phyloP scores from a whole-genome alignment of 2,888 invertebrate species.

The Prosopocoilus inquinatus region DNA sequence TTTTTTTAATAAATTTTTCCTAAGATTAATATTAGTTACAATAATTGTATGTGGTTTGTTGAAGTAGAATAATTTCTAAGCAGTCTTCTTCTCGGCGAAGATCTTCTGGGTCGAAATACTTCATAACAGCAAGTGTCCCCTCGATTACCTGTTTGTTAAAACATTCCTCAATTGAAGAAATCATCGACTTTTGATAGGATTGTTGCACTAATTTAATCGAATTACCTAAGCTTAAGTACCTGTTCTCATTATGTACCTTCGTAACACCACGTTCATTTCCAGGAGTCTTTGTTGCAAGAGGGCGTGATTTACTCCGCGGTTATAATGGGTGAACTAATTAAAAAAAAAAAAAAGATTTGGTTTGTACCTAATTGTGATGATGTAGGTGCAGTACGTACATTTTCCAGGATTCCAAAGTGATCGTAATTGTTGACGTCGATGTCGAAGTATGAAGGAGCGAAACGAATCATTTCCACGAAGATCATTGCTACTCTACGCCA shows the following conservation, averaged over 20 bases:
- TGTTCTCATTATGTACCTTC: slow-evolving; percentile 28
- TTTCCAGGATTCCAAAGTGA: slow-evolving; percentile 17
- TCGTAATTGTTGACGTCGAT: slow-evolving; percentile 17
- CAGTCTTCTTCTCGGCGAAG: background rate
- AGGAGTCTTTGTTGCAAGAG: slow-evolving; percentile 24
- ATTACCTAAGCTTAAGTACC: slow-evolving; percentile 24
- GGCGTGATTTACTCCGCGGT: slow-evolving; percentile 17
- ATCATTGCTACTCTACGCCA: slow-evolving; percentile 46
- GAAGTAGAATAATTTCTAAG: too few relatives aligned
- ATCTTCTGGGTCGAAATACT: slow-evolving; percentile 14
- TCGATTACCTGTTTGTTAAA: slow-evolving; percentile 22
- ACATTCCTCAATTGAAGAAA: background rate
- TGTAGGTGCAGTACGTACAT: slow-evolving; percentile 24
- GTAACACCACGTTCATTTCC: slow-evolving; percentile 25
- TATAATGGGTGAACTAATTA: slow-evolving; percentile 15
- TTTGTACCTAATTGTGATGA: background rate
- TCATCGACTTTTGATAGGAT: background rate
- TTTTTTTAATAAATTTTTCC: too few relatives aligned
- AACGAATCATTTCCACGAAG: slow-evolving; percentile 46
- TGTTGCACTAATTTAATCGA: slow-evolving; percentile 4
- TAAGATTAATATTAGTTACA: too few relatives aligned
- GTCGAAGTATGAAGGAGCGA: slow-evolving; percentile 34
- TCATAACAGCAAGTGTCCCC: slow-evolving; percentile 27
- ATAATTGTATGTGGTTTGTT: too few relatives aligned
- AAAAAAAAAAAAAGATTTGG: slow-evolving; percentile 20